Evolutionary conservation across 2,113 vertebrate species (phyloP), one percentile per base, ranked within the genome.

Genomic region (Centropus unirufus): DNA sequence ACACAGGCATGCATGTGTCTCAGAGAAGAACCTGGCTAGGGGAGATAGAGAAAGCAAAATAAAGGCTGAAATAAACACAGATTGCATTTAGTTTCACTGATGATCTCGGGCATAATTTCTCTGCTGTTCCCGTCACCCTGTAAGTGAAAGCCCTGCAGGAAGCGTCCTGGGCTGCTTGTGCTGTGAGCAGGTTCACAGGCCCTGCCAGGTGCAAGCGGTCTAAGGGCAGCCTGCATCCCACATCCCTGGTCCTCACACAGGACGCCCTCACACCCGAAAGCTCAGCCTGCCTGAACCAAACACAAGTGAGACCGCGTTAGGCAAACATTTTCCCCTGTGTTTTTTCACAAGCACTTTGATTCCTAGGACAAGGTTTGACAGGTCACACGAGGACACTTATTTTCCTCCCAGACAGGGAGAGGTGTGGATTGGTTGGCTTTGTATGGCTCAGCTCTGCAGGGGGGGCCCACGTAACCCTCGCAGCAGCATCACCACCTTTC

Each of bases 341-440:
- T 24, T 42, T 67, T 67, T 22, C 69, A 34, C 29, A 34, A 46
- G 74, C 4, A 9, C 69, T 57, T 22, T 12, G 18, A 59, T 42
- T 70, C 44, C 29, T 12, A n/a, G 61, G 30, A 47, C 6, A 6
- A 47, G 14, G 26, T 32, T 29, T 42, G 73, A 40, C 1, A 8
- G n/a, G 2, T 32, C 17, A 14, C 1, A 0, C 11, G 24, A 68
- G 29, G 55, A 32, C 0, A 0, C 26, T 46, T 14, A 15, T 16
- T 55, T 57, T 68, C 26, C 12, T 30, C 21, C 23, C 17, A 9
- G 55, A 5, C 1, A 0, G 0, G 30, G 52, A 21, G 15, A 30
- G 27, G 17, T 2, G 49, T 2, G 32, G 46, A 30, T 36, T 1
- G 2, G 61, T 72, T 32, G 62, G 51, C 39, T 64, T 34, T 36